Evolutionary conservation across 1,140 invertebrate species (phyloP), one percentile per base, ranked within the genome.

Genomic region (Megathymus violae): DNA sequence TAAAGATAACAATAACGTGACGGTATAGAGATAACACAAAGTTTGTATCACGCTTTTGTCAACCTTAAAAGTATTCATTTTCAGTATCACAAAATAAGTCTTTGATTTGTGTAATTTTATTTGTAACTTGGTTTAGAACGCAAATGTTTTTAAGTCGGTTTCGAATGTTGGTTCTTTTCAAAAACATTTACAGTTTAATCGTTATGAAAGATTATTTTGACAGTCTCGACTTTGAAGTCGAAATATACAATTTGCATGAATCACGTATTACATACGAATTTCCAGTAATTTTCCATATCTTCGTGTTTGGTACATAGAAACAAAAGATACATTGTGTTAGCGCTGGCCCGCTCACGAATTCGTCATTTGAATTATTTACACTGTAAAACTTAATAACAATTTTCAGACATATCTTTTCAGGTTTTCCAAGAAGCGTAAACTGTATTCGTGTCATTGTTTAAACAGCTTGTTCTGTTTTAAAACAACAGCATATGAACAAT

Each of bases 361-460:
- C 58, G 43, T 61, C 58, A 54, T 43, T 27, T 34, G 4, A 50
- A 27, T 50, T 44, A 31, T 54, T 27, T 58, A 41, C 63, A 64
- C 61, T 73, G 50, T 71, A 54, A 27, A 7, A 51, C 34, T 61
- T 52, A 59, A 52, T 69, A 66, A n/a, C n/a, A n/a, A 66, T 66
- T 77, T 71, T 74, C 60, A 65, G 41, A 64, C 52, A 38, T 64
- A 31, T 40, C 51, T 73, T 65, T 64, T 50, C 16, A 70, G 58
- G 60, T 46, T 61, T 78, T 72, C 66, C 46, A 16, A 66, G 69
- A 77, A 67, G 47, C 56, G 48, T 58, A 63, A 61, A n/a, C n/a
- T 58, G 47, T 27, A 76, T 81, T 81, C 65, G 74, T 76, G 52
- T 62, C 74, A 74, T 41, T 83, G 54, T 86, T 84, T 84, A 52